Evolutionary conservation across 53 echinoderm and acorn worm species (phyloP), one percentile per base, ranked within the genome.

Genomic region (Arbacia lixula): DNA sequence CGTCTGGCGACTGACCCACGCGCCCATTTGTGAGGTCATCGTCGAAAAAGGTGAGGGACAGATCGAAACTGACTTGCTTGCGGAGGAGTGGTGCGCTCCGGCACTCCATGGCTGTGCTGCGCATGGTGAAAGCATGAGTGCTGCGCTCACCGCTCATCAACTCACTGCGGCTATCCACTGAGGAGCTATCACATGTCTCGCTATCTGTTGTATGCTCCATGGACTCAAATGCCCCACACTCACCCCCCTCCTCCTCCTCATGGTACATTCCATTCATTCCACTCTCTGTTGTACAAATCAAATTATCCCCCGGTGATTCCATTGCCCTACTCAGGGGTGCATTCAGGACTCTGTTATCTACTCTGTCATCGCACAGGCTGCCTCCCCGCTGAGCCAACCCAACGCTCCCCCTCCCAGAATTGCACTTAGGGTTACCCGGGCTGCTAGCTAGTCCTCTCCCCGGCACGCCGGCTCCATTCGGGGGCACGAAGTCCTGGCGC

Each of bases 191-290:
- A 34, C 82, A 81, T 32, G 82, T 81, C 49, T 81, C 82, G 33
- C 82, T 81, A 63, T 81, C 82, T 30, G 82, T 81, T 4, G 82
- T 81, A 46, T 81, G 82, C 82, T 81, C 82, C 82, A 81, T 81
- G 43, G 64, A 30, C 49, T 81, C 82, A 63, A 19, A 63, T 63
- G 39, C 46, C 50, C 43, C 62, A 28, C 62, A 32, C 29, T 81
- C 82, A 42, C 82, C 82, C 64, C 40, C 82, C 82, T 81, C 82
- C 62, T 42, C 82, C 20, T 63, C 82, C 62, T 81, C 82, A 64
- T 81, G 82, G 82, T 63, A 81, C 82, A 81, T 81, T 81, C 82
- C 82, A 49, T 81, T 81, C 82, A 81, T 81, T 61, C 82, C 82
- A 81, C 46, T 63, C 82, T 63, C 82, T 40, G 63, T 12, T 26